These are phyloP conservation scores for Drosophila pseudoananassae DNA, from an alignment of 1,140 invertebrate genomes.

Conservation along the genomic window DNA sequence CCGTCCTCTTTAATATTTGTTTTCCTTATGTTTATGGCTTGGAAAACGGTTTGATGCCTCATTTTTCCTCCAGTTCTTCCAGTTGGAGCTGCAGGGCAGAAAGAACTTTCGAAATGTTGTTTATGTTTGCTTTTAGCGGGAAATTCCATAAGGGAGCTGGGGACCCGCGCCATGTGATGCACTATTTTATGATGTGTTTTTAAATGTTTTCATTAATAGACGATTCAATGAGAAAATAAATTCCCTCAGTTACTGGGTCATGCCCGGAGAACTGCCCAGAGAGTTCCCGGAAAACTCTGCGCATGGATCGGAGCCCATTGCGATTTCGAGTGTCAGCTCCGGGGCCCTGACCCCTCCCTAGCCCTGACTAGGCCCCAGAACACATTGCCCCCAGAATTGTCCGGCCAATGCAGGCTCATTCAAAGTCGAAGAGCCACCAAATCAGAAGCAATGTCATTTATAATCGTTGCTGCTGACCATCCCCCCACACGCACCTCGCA, in stretches of 20 bases:
- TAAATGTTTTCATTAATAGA: constrained; percentile 77
- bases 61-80: constrained; percentile 47
- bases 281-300: constrained; percentile 1
- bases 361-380: constrained; percentile 25
- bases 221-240: constrained; percentile 74
- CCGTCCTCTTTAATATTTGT: constrained; percentile 32
- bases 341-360: constrained; percentile 34
- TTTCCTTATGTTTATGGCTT: constrained; percentile 59
- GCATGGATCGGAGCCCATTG: background rate
- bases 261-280: background rate
- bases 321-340: too few species aligned
- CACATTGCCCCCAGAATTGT: constrained; percentile 50
- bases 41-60: constrained; percentile 62
- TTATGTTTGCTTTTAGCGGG: constrained; percentile 67
- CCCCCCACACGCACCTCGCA: constrained; percentile 34
- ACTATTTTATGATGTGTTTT: constrained; percentile 73
- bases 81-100: constrained; percentile 11
- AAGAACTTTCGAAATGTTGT: constrained; percentile 64
- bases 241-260: constrained; percentile 68
- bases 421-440: constrained; percentile 41
- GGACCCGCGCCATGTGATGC: constrained; percentile 13
- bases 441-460: constrained; percentile 77
- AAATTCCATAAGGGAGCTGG: constrained; percentile 22
- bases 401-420: constrained; percentile 66
- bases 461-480: constrained; percentile 67